Evolutionary conservation across 2,113 vertebrate species (phyloP), one percentile per base, ranked within the genome.

Genomic region (Alces alces): DNA sequence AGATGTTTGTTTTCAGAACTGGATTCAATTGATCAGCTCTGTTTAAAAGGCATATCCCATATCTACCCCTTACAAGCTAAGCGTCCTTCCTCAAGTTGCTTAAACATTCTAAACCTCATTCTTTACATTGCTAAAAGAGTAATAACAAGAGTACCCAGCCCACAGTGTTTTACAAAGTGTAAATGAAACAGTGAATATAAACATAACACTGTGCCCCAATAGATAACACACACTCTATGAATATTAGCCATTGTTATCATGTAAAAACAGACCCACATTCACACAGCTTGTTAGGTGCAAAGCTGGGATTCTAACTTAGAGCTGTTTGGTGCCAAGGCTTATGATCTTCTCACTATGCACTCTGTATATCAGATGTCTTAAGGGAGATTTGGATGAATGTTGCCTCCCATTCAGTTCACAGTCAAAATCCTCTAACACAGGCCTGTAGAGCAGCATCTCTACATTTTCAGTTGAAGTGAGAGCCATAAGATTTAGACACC

Each of bases 331-430:
- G 82, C 43, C 66, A 93, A 85, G 23, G 27, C 82, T 94, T 85
- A 47, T 91, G 86, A 84, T 94, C 83, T 96, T 85, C 83, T 43
- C 54, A 30, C 55, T 89, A 15, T 93, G 78, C 36, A 64, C 50
- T 94, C 86, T 93, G 66, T 66, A 11, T 43, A 76, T 95, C 54
- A 70, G 86, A 91, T 60, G 60, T 64, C 94, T 93, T 86, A 57
- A 91, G 92, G 86, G 97, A 98, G 89, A 92, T 92, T 91, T 91
- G 30, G 83, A 93, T 93, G 86, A 80, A 96, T 55, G 11, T 76
- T 97, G 89, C 95, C 76, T 95, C 86, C 39, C 60, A 16, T 91
- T 95, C 97, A 95, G 58, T 89, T 95, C 92, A 96, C 76, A 93
- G 88, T 96, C 82, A 94, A 70, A 92, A 95, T 96, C 96, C 91